These are phyloP conservation scores for Drosophila yakuba DNA, from an alignment of 1,140 invertebrate genomes.

Conservation along the genomic window DNA sequence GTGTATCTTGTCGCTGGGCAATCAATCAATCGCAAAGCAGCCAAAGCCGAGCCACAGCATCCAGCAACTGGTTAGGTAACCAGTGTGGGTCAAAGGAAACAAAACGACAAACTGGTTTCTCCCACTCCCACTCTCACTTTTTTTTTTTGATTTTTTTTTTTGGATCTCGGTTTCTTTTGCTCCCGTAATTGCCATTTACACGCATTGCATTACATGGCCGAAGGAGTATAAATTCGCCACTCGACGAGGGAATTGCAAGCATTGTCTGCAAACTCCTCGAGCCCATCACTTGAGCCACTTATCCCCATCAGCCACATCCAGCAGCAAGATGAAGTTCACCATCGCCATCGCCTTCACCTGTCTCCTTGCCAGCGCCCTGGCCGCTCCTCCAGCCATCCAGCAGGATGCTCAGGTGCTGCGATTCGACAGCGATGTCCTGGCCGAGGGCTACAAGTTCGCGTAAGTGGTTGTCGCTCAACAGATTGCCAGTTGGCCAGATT, in stretches of 20 bases:
- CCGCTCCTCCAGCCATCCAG: slow-evolving; percentile 49
- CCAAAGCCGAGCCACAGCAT: slow-evolving; percentile 5
- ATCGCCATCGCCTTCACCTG: slow-evolving; percentile 38
- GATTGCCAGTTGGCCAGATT: neutral
- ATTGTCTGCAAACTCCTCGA: slow-evolving; percentile 69
- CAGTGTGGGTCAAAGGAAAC: slow-evolving; percentile 51
- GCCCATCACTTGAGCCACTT: slow-evolving; percentile 39
- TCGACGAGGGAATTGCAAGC: slow-evolving; percentile 51
- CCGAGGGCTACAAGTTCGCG: slow-evolving; percentile 71
- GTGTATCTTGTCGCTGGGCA: slow-evolving; percentile 49
- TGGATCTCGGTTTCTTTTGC: slow-evolving; percentile 28
- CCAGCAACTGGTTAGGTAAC: slow-evolving; percentile 46
- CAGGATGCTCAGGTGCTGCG: slow-evolving; percentile 63
- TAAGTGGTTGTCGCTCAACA: slow-evolving; percentile 27
- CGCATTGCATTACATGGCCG: slow-evolving; percentile 33
- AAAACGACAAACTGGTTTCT: slow-evolving; percentile 48
- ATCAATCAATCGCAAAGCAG: slow-evolving; percentile 58
- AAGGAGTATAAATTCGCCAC: slow-evolving; percentile 73
- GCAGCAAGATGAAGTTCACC: slow-evolving; percentile 56
- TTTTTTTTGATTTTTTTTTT: slow-evolving; percentile 4
- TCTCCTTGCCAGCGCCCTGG: slow-evolving; percentile 41
- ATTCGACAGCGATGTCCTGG: slow-evolving; percentile 68
- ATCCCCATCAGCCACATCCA: neutral
- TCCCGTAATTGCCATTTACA: slow-evolving; percentile 37
- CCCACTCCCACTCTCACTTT: slow-evolving; percentile 27